These are phyloP conservation scores for Eulemur rufifrons DNA, from an alignment of 2,113 vertebrate species.

Conservation along the genomic window DNA sequence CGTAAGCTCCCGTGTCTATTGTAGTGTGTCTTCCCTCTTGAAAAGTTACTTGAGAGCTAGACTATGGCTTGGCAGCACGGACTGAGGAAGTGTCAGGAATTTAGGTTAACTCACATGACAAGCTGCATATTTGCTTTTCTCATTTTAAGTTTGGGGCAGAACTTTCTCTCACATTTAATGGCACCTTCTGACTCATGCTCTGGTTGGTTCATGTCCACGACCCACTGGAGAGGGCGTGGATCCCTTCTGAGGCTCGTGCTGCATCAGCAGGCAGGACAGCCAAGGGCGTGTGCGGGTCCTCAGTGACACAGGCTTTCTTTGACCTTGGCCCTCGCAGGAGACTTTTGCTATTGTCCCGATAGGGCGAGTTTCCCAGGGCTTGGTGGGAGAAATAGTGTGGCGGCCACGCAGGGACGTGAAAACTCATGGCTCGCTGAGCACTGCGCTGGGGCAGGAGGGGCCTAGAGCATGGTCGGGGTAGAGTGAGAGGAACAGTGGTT, in stretches of 20 bases:
- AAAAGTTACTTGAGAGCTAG: background rate
- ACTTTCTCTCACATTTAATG: background rate
- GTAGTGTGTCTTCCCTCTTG: background rate
- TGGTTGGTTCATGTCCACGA: background rate
- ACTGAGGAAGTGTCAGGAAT: background rate
- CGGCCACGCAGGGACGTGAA: too few relatives aligned
- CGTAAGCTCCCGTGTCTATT: background rate
- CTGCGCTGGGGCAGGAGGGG: fast-evolving
- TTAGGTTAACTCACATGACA: background rate
- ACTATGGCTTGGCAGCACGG: fast-evolving
- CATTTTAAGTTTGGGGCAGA: background rate
- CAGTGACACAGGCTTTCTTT: fast-evolving
- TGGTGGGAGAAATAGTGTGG: background rate
- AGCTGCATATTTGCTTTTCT: background rate
- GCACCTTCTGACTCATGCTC: background rate
- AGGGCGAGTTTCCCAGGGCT: background rate
- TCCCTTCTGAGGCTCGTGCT: background rate
- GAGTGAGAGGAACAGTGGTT: too few relatives aligned
- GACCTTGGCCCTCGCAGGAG: background rate
- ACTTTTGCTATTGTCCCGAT: background rate
- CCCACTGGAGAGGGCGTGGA: fast-evolving
- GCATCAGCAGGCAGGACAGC: fast-evolving
- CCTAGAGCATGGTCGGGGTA: fast-evolving
- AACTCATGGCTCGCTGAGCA: background rate
- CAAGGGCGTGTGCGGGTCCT: fast-evolving